Base-by-base conservation (phyloP, 1,140 invertebrate genomes). In the Hyphantria cunea region DNA sequence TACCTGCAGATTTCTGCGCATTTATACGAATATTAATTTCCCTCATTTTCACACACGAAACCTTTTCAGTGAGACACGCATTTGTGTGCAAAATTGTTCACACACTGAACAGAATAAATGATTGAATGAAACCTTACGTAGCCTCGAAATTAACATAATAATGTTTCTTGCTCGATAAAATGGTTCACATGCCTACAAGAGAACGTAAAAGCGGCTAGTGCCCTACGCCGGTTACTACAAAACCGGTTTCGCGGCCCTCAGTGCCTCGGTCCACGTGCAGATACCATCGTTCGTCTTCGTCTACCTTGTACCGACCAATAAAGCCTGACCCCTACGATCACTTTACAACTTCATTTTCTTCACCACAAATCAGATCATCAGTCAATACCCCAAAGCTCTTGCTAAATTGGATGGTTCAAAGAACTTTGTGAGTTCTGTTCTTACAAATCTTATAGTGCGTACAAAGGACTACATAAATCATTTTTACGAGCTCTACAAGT, bases 231-330 rank as follows among this genome's bases (percentile, higher is more conserved):
- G 73, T 78, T 84, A 84, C 82, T 81, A 78, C 66, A 73, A 58
- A 86, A 88, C 83, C 84, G 82, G 83, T 88, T 74, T 32, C 45
- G 41, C 60, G 54, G 70, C 82, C 81, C 82, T 80, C 70, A 63
- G 71, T 68, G 75, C 68, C 62, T 64, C 64, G 73, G 67, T 80
- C 78, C 82, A 83, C 82, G 79, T 84, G 81, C 76, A 80, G 78
- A 78, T 78, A 81, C 58, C 60, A 77, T 78, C 72, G 76, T 82
- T 76, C 80, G 70, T 83, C 82, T 80, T 84, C 82, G 74, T 86
- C 84, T 80, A 72, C 70, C 74, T 64, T 50, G 63, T 68, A 65
- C 44, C 42, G 41, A 33, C 49, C 51, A 52, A 31, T n/a, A 50
- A 31, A 53, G 50, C 34, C 41, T 37, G 59, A 61, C 53, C 58